Evolutionary conservation across 2,888 invertebrate species (phyloP).

Genomic region (Chalcis sispes): DNA sequence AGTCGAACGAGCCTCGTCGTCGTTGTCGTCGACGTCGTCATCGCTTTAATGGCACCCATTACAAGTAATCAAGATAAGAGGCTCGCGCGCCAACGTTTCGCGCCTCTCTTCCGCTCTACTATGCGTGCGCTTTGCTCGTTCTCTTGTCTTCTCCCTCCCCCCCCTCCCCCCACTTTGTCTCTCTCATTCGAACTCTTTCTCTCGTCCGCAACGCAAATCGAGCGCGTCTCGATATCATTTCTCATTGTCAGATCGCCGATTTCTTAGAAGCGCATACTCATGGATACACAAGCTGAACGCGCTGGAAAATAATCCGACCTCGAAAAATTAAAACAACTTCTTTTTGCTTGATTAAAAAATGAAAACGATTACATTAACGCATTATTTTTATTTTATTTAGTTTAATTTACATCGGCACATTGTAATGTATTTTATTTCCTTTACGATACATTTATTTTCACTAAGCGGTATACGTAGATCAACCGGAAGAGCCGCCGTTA

Average conservation of each 20-base stretch:
- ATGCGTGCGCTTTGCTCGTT: not conserved
- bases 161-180: not conserved
- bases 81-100: constrained; percentile 20
- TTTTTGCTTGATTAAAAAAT: too few species aligned
- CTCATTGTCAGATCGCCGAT: constrained; percentile 45
- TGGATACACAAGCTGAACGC: not conserved
- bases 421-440: constrained; percentile 1
- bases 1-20: constrained; percentile 24
- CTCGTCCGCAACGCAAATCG: constrained; percentile 26
- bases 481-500: constrained; percentile 43
- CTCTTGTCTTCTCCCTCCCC: constrained; percentile 8
- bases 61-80: constrained; percentile 50
- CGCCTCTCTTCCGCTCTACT: constrained; percentile 15
- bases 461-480: not conserved
- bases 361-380: too few species aligned
- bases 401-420: too few species aligned
- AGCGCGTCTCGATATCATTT: constrained; percentile 38
- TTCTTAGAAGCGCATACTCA: constrained; percentile 37
- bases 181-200: not conserved
- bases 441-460: not conserved
- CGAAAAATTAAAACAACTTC: constrained; percentile 3
- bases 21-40: constrained; percentile 12
- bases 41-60: constrained; percentile 45
- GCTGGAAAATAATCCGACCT: not conserved
- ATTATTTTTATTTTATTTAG: too few species aligned